Evolutionary conservation across 2,888 invertebrate genomes (phyloP).

Genomic region (Drosophila leonis): DNA sequence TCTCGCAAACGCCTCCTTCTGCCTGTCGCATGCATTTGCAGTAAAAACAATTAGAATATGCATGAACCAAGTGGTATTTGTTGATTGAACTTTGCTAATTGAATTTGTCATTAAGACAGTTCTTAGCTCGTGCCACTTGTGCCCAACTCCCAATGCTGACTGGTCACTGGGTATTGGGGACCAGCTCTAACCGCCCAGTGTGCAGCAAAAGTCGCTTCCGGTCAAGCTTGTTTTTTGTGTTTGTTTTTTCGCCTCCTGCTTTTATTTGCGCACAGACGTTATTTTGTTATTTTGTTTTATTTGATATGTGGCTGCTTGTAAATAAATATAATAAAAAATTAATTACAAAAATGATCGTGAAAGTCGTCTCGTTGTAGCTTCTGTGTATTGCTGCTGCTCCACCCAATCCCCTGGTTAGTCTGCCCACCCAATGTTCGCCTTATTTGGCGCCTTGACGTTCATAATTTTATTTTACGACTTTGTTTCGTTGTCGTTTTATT

Average conservation of each 20-base stretch:
- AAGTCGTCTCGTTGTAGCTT: slow-evolving; percentile 68
- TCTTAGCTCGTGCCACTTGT: slow-evolving; percentile 20
- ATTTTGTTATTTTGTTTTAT: slow-evolving; percentile 14
- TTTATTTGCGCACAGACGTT: slow-evolving; percentile 60
- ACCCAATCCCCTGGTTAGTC: neutral
- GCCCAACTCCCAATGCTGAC: slow-evolving; percentile 44
- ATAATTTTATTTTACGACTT: slow-evolving; percentile 79
- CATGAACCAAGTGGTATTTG: slow-evolving; percentile 26
- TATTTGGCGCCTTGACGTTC: slow-evolving; percentile 79
- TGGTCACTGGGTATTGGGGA: slow-evolving; percentile 24
- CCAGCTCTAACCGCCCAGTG: slow-evolving; percentile 61
- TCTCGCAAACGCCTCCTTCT: neutral
- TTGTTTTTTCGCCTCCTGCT: slow-evolving; percentile 68
- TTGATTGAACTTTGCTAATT: slow-evolving; percentile 14
- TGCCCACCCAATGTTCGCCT: slow-evolving; percentile 46
- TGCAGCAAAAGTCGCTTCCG: slow-evolving; percentile 60
- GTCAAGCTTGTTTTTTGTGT: slow-evolving; percentile 66
- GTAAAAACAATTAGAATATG: slow-evolving; percentile 1
- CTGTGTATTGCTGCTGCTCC: slow-evolving; percentile 37
- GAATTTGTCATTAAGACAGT: slow-evolving; percentile 6
- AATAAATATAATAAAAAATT: slow-evolving; percentile 65
- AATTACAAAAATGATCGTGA: slow-evolving; percentile 74
- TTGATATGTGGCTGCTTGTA: slow-evolving; percentile 42
- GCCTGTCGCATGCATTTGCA: neutral
- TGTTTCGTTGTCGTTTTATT: slow-evolving; percentile 77